Percentiles rank a stretch among this genome's conserved stretches.
phyloP scores from a whole-genome alignment of 1,140 invertebrate genomes.

The Sweltsa coloradensis region DNA sequence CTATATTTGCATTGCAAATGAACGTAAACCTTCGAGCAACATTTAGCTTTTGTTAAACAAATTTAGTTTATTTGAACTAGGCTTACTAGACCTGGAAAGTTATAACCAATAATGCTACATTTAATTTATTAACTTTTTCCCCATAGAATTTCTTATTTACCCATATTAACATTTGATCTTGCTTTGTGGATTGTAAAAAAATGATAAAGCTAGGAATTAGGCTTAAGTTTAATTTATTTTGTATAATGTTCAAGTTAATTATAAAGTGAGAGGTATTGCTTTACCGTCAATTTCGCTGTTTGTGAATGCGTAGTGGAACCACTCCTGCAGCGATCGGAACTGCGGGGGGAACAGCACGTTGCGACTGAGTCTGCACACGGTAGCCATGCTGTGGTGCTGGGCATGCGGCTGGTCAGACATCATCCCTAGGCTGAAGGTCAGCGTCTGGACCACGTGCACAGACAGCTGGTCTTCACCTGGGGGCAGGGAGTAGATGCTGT shows the following conservation, averaged over 20 bases:
- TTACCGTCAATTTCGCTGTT: constrained; percentile 87
- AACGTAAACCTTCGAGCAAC: too few species aligned
- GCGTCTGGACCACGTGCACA: constrained; percentile 68
- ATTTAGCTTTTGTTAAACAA: too few species aligned
- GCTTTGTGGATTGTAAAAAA: not conserved
- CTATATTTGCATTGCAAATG: too few species aligned
- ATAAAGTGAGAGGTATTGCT: not conserved
- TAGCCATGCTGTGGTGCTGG: constrained; percentile 76
- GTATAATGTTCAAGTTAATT: not conserved
- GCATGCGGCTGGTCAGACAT: constrained; percentile 47
- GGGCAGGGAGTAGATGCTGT: too few species aligned
- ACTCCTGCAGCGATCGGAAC: constrained; percentile 85
- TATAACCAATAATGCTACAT: not conserved
- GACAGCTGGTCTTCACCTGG: constrained; percentile 29
- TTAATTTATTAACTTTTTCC: not conserved
- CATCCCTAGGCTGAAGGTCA: constrained; percentile 80
- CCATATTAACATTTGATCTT: not conserved
- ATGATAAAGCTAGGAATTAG: not conserved
- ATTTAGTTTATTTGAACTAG: too few species aligned
- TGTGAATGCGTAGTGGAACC: constrained; percentile 94
- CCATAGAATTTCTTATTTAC: not conserved
- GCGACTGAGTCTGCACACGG: constrained; percentile 80
- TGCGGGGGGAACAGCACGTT: constrained; percentile 89
- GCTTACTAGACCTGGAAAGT: too few species aligned
- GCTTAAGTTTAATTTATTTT: not conserved